Conservation (phyloP, 2,113 vertebrate genomes). For the Pungitius pungitius region DNA sequence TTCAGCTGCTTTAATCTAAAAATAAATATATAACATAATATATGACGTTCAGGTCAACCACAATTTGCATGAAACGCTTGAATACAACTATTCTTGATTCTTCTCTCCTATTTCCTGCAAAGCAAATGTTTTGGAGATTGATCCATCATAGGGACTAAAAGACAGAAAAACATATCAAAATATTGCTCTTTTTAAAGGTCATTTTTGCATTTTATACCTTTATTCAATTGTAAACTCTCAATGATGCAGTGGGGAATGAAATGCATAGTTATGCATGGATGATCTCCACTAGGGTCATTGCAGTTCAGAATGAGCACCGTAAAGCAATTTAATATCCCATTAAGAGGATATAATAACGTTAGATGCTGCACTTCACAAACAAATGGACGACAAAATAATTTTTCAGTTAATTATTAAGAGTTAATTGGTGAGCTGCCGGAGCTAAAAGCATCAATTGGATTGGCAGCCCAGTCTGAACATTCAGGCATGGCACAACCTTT, state of each 20-base stretch:
- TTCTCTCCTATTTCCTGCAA: not conserved
- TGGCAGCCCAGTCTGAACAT: not conserved
- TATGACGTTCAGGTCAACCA: slow-evolving; percentile 5
- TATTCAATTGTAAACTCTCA: not conserved
- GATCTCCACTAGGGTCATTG: not conserved
- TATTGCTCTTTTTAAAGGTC: not conserved
- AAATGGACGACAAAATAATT: not conserved
- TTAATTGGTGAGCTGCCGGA: not conserved
- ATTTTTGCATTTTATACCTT: not conserved
- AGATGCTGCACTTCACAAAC: not conserved
- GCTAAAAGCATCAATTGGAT: slow-evolving; percentile 1
- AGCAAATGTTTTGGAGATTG: not conserved
- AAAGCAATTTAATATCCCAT: not conserved
- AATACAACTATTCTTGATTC: slow-evolving; percentile 1
- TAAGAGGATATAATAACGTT: not conserved
- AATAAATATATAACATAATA: not conserved
- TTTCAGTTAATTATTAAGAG: not conserved
- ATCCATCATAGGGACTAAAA: not conserved
- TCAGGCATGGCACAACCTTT: not conserved
- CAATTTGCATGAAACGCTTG: slow-evolving; percentile 13
- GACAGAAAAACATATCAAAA: not conserved
- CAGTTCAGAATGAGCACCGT: not conserved
- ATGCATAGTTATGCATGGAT: not conserved
- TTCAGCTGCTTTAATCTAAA: slow-evolving; percentile 31
- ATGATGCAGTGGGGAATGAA: not conserved